Evolutionary conservation across 2,113 vertebrate species (phyloP), one percentile per base, ranked within the genome.

Genomic region (Ammodytes dubius): DNA sequence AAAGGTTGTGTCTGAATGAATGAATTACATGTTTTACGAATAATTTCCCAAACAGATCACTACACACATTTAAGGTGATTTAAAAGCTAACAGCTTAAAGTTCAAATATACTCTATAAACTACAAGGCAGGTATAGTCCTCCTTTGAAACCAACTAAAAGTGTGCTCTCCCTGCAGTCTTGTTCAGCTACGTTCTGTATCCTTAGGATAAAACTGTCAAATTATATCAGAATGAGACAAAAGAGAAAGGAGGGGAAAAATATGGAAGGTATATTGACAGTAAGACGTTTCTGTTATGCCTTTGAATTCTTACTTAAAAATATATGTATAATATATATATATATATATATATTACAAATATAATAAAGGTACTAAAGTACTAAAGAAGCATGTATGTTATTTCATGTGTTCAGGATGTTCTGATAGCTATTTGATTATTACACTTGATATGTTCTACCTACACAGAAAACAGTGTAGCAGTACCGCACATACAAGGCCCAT

Each of bases 151-250:
- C 50, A 10, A 9, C 1, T 7, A 45, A 37, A 56, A 45, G 46
- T 60, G 37, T 47, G 12, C 70, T 47, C 50, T 54, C 46, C 6
- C 47, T 56, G 47, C 50, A 52, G 9, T 58, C 11, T 57, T 53
- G 19, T 15, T 64, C 54, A 65, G 57, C 66, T 70, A 14, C 14
- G 8, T 50, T 35, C 40, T 47, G 13, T 56, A 43, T 15, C 53
- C 56, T 53, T 13, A 77, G 68, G 75, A 71, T 71, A 69, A 85
- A 52, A 63, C 72, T 53, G 67, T 59, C 50, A 79, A 42, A 81
- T 81, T 72, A 69, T 70, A 45, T 53, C 67, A 70, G 67, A 0
- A 1, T 5, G 70, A 57, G 67, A 65, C 52, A 72, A 43, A 64
- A 49, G 40, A 42, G 64, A 4, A 17, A 63, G 42, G 27, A 39